phyloP scores from a whole-genome alignment of 2,797 vertebrate species.

The Pseudomugil gertrudae region DNA sequence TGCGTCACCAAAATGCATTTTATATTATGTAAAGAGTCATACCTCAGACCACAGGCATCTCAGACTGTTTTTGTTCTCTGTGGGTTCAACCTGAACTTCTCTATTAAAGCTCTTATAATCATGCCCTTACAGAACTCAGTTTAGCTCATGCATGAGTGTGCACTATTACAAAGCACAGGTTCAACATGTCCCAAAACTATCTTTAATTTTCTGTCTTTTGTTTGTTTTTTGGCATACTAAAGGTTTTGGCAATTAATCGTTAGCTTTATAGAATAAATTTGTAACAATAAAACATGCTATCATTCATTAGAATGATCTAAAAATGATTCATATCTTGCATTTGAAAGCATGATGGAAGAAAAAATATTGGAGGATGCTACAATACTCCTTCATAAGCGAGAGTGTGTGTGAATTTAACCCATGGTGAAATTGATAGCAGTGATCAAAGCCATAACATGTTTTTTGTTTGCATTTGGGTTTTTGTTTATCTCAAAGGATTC shows the following conservation, averaged over 20 bases:
- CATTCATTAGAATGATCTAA: not conserved
- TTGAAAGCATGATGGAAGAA: conserved; percentile 10
- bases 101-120: conserved; percentile 44
- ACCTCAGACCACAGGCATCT: conserved; percentile 61
- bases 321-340: not conserved
- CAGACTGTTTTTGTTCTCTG: conserved; percentile 61
- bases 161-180: conserved; percentile 53
- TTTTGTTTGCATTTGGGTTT: not conserved
- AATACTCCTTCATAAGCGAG: conserved; percentile 8
- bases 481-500: not conserved
- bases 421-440: conserved; percentile 17
- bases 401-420: not conserved
- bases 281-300: conserved; percentile 5
- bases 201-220: conserved; percentile 7
- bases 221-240: not conserved
- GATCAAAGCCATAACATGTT: conserved; percentile 57
- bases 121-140: conserved; percentile 49
- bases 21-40: conserved; percentile 48
- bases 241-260: conserved; percentile 8
- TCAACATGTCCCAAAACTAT: conserved; percentile 13
- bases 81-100: conserved; percentile 45
- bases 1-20: conserved; percentile 42
- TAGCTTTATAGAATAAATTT: not conserved
- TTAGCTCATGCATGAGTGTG: conserved; percentile 45
- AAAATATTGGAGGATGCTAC: not conserved